Conservation (phyloP, 2,888 invertebrate genomes). For the Pyralis farinalis region DNA sequence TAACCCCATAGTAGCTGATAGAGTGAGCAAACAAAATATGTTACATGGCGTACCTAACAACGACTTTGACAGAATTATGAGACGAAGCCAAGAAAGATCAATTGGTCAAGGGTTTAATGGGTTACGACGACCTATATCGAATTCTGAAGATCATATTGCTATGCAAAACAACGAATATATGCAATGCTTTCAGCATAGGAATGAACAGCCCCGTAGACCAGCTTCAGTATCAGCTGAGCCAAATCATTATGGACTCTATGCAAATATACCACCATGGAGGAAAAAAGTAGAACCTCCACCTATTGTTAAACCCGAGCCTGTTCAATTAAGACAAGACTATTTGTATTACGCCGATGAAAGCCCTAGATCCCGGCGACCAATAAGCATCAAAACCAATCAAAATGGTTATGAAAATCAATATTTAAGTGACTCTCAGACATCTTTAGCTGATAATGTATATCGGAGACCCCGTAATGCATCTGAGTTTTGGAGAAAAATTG, state of each 20-base stretch:
- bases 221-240: constrained; percentile 75
- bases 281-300: constrained; percentile 48
- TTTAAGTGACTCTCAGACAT: constrained; percentile 73
- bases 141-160: constrained; percentile 75
- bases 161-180: constrained; percentile 72
- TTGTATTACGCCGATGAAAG: constrained; percentile 87
- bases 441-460: constrained; percentile 51
- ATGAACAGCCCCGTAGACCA: constrained; percentile 67
- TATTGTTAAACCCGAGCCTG: constrained; percentile 61
- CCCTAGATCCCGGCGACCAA: constrained; percentile 87
- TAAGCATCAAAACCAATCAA: constrained; percentile 82
- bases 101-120: constrained; percentile 67
- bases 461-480: constrained; percentile 76
- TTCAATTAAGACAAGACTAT: constrained; percentile 71
- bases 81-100: constrained; percentile 70
- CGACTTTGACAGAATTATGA: constrained; percentile 72
- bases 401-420: constrained; percentile 67
- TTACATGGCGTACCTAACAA: constrained; percentile 69
- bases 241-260: constrained; percentile 66
- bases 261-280: constrained; percentile 65
- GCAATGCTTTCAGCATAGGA: constrained; percentile 47
- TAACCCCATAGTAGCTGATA: constrained; percentile 51
- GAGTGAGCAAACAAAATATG: constrained; percentile 45
- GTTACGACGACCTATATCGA: constrained; percentile 69
- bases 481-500: constrained; percentile 84